A percentile compares a stretch with the other conserved stretches of the same genome.
Evolutionary conservation across 2,113 vertebrate genomes (phyloP).

Genomic region (Zonotrichia leucophrys): DNA sequence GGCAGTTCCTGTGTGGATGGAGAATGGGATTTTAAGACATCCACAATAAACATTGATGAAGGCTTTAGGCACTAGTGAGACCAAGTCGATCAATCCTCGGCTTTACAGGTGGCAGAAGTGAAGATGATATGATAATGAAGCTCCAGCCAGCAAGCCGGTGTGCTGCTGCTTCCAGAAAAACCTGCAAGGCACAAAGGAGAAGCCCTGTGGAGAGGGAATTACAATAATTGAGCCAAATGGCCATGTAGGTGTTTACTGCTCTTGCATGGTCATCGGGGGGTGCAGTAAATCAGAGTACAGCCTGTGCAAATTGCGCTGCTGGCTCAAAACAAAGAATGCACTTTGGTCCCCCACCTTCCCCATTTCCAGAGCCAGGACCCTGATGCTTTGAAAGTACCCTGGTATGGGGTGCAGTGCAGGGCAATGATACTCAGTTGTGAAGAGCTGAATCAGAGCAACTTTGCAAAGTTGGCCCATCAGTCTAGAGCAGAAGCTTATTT

Average conservation of each 20-base stretch:
- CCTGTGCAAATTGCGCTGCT: neutral
- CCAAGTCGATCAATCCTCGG: neutral
- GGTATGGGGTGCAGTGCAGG: neutral
- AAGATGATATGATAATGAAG: neutral
- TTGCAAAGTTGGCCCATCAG: rapidly evolving
- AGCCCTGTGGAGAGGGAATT: conserved; percentile 36
- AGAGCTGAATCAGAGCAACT: neutral
- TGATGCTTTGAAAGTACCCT: neutral
- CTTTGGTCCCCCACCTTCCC: neutral
- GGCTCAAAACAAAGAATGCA: neutral
- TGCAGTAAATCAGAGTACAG: conserved; percentile 18
- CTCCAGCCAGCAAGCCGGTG: neutral
- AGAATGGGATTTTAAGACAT: neutral
- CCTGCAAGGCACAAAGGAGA: neutral
- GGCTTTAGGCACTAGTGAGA: neutral
- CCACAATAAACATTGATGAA: neutral
- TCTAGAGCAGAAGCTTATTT: neutral
- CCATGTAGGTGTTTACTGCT: conserved; percentile 16
- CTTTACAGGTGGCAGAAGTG: conserved; percentile 20
- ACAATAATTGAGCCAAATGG: conserved; percentile 32
- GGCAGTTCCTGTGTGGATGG: neutral
- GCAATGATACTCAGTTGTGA: rapidly evolving
- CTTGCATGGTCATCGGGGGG: neutral
- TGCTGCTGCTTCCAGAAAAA: conserved; percentile 25
- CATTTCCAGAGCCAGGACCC: neutral